phyloP scores from a whole-genome alignment of 2,888 invertebrate species.

The Tipula helvola region DNA sequence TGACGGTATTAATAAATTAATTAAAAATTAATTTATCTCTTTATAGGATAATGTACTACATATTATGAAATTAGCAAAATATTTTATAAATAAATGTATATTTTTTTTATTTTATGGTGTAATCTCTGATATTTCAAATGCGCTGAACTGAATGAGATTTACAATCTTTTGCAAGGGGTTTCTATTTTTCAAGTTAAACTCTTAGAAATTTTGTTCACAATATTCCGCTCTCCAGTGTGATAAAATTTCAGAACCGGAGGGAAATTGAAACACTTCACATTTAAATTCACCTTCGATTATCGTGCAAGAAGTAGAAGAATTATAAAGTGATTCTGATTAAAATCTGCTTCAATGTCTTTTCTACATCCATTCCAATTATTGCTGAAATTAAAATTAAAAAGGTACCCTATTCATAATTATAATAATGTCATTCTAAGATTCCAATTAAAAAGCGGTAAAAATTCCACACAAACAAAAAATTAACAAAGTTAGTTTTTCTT shows the following conservation, averaged over 20 bases:
- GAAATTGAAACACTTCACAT: too few relatives aligned
- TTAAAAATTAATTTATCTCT: not conserved
- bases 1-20: slow-evolving; percentile 11
- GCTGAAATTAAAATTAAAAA: not conserved
- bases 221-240: too few relatives aligned
- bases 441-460: not conserved
- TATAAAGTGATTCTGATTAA: too few relatives aligned
- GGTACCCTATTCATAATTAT: not conserved
- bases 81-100: not conserved
- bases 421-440: not conserved
- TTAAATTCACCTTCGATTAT: too few relatives aligned
- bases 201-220: too few relatives aligned
- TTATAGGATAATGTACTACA: not conserved
- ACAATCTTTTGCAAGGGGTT: too few relatives aligned
- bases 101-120: not conserved
- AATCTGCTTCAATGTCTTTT: not conserved
- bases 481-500: not conserved
- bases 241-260: too few relatives aligned
- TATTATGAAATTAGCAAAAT: not conserved
- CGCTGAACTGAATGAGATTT: too few relatives aligned
- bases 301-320: too few relatives aligned
- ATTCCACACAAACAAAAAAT: not conserved
- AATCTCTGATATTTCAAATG: too few relatives aligned
- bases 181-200: too few relatives aligned
- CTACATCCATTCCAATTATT: not conserved